Conservation (phyloP, 1,140 invertebrate genomes). For the Drosophila mayri region DNA sequence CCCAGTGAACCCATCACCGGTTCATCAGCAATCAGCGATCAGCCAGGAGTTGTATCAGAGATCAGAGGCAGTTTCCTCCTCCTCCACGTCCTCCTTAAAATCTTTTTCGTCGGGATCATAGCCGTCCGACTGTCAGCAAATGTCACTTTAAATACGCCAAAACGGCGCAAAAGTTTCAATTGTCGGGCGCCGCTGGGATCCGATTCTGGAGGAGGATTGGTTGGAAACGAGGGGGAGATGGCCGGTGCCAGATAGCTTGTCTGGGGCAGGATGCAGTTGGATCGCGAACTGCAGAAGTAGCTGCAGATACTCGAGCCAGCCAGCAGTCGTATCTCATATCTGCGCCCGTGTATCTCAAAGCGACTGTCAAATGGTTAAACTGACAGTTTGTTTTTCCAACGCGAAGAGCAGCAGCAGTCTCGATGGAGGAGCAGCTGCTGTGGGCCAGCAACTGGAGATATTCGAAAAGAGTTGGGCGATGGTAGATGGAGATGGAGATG, state of each 20-base stretch:
- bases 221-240: slow-evolving; percentile 23
- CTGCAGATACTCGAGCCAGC: slow-evolving; percentile 38
- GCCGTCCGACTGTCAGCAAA: slow-evolving; percentile 70
- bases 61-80: slow-evolving; percentile 21
- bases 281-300: slow-evolving; percentile 46
- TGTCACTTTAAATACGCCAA: slow-evolving; percentile 83
- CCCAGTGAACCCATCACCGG: slow-evolving; percentile 25
- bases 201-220: slow-evolving; percentile 17
- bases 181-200: slow-evolving; percentile 67
- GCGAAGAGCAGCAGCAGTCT: slow-evolving; percentile 5
- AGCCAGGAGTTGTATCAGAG: slow-evolving; percentile 29
- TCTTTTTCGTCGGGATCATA: slow-evolving; percentile 32
- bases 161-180: slow-evolving; percentile 81
- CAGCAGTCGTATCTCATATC: slow-evolving; percentile 72
- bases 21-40: slow-evolving; percentile 14
- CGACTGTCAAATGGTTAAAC: slow-evolving; percentile 81
- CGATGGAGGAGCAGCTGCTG: slow-evolving; percentile 21
- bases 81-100: slow-evolving; percentile 9
- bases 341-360: slow-evolving; percentile 78
- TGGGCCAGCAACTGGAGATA: slow-evolving; percentile 28
- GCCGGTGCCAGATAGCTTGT: slow-evolving; percentile 55
- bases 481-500: slow-evolving; percentile 29
- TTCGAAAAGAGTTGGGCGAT: slow-evolving; percentile 27
- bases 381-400: slow-evolving; percentile 75
- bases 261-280: slow-evolving; percentile 56